Base-by-base conservation (phyloP, 2,113 vertebrate genomes). In the Lipotes vexillifer region DNA sequence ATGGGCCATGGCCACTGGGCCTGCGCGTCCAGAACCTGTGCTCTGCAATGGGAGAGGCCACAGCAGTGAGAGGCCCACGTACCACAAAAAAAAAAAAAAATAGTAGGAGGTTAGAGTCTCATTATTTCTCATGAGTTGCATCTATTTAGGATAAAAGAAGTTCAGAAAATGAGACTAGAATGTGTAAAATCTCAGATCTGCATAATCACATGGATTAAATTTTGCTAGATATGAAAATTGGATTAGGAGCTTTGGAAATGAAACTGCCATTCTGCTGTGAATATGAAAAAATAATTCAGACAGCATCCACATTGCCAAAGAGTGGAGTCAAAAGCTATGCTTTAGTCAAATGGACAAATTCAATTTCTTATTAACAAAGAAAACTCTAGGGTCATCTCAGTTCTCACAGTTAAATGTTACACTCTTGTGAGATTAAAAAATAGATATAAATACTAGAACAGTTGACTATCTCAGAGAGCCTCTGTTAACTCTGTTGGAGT, bases 281-380 rank as follows among this genome's bases (percentile, higher is more conserved):
- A 9, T 57, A 23, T 57, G 36, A 21, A 84, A 90, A 8, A 31
- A 49, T 46, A 78, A 85, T 46, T 27, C 21, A 21, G 9, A 80
- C 1, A 31, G 29, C 1, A 23, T 57, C 10, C 13, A 1, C 12
- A 2, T 72, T 33, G 10, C 44, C 44, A 9, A 13, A 18, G 29
- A 85, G 41, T 57, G 6, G 13, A 25, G 2, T 59, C n/a, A 8
- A 23, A 63, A 18, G 36, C 55, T 36, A 23, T 8, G 20, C n/a
- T 80, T 2, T 14, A 20, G 41, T 85, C 17, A 46, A 44, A 46
- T 6, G 5, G 20, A 90, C 36, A 65, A 17, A 86, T 55, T 31
- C 5, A 52, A 20, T 41, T 52, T 93, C 17, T 61, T 85, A 27
- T 41, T 75, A 83, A 49, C 78, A 75, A 38, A 38, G 33, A 88